Conservation (phyloP, 2,888 invertebrate genomes). For the Buathra laborator region DNA sequence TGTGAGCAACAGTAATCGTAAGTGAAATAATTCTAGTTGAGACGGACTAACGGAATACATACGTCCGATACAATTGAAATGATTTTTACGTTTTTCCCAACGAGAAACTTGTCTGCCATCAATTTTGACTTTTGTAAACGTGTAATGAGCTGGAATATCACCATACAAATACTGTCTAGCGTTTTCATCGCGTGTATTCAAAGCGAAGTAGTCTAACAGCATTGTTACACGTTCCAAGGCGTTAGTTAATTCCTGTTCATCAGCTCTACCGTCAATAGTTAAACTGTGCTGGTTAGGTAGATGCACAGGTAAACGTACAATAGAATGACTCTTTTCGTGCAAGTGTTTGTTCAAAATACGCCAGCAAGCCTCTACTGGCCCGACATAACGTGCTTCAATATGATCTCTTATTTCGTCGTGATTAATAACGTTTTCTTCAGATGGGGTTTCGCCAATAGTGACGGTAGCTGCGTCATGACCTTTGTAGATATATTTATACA, state of each 20-base stretch:
- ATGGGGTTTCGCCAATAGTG: not conserved
- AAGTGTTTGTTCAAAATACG: constrained; percentile 11
- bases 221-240: constrained; percentile 37
- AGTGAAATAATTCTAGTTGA: constrained; percentile 32
- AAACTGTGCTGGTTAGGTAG: constrained; percentile 30
- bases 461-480: not conserved
- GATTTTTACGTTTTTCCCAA: constrained; percentile 53
- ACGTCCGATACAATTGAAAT: constrained; percentile 46
- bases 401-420: constrained; percentile 40
- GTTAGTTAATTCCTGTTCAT: constrained; percentile 3
- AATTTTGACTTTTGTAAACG: constrained; percentile 39
- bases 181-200: constrained; percentile 35
- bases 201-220: constrained; percentile 44
- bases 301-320: constrained; percentile 32
- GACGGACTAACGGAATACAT: constrained; percentile 18
- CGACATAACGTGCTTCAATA: constrained; percentile 38
- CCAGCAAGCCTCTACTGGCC: constrained; percentile 39
- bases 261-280: constrained; percentile 23
- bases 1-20: constrained; percentile 25
- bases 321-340: not conserved
- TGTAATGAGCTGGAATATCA: constrained; percentile 50
- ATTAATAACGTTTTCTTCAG: not conserved
- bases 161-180: constrained; percentile 35
- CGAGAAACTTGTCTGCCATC: constrained; percentile 26
- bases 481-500: not conserved